Base-by-base conservation (phyloP, 2,888 invertebrate genomes). In the Panopea generosa region DNA sequence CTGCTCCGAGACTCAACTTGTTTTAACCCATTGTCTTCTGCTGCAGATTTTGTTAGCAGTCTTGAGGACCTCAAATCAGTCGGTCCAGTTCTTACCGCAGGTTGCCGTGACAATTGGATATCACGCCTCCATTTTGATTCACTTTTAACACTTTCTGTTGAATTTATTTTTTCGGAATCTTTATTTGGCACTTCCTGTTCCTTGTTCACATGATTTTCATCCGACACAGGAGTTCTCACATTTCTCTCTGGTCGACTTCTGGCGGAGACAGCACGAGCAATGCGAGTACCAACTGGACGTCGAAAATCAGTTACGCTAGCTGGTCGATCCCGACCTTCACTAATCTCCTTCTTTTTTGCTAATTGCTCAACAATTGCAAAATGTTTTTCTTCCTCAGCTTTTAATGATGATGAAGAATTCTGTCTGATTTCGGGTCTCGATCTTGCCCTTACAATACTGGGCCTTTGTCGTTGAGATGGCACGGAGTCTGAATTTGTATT, bases 351-450 rank as follows among this genome's bases (percentile, higher is more conserved):
- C 9, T 20, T 7, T 4, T 20, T n/a, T n/a, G 20, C 16, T 16
- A 27, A 27, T 7, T 11, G 33, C 11, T 33, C 77, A 61, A 77
- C 72, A 16, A 68, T 59, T 43, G 59, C n/a, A 50, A 77, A 77
- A 40, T 68, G 60, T 57, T 69, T 71, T 33, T 77, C 77, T 26
- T 77, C 77, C 50, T 73, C 72, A 20, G 56, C 55, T 77, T 77
- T 72, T 1, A 71, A 3, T 38, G 33, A n/a, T 55, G 40, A n/a
- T 9, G 27, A 43, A 33, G 33, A 20, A 24, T 57, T 45, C 29
- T 53, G 20, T n/a, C 57, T 50, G 9, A 76, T 40, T 29, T 74
- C 80, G 20, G 76, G 73, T n/a, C 67, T 61, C 52, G 80, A 76
- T 53, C 77, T 76, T 49, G 80, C 80, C 27, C 80, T 49, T 14